These are phyloP conservation scores for Clarias batrachus DNA, from an alignment of 2,113 vertebrate genomes.

Conservation along the genomic window DNA sequence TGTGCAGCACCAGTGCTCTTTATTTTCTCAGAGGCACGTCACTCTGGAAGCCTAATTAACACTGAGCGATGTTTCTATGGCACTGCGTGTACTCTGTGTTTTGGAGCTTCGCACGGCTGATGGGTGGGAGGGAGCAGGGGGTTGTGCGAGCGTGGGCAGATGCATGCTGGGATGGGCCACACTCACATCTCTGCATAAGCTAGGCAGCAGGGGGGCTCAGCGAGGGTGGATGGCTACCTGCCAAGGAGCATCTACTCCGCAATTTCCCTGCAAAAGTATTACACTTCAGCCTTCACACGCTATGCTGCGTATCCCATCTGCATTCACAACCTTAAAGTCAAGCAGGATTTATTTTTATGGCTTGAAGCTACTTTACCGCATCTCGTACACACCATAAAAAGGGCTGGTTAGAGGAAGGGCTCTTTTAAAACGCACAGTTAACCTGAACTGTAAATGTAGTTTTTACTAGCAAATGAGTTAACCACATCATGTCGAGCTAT, in stretches of 20 bases:
- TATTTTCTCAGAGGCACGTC: conserved; percentile 66
- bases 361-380: background rate
- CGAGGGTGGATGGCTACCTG: conserved; percentile 38
- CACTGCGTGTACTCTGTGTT: conserved; percentile 51
- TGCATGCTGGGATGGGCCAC: conserved; percentile 38
- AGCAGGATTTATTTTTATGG: conserved; percentile 14
- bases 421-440: background rate
- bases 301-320: conserved; percentile 5
- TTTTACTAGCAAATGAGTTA: conserved; percentile 1
- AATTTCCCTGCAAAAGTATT: conserved; percentile 24
- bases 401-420: background rate
- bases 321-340: background rate
- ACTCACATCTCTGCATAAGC: conserved; percentile 34
- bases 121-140: conserved; percentile 56
- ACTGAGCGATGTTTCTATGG: conserved; percentile 58
- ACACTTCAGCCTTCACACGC: conserved; percentile 11
- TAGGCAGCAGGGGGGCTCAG: conserved; percentile 28
- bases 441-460: conserved; percentile 1
- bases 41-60: conserved; percentile 70
- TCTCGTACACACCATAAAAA: conserved; percentile 1
- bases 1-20: conserved; percentile 53
- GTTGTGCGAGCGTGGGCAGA: conserved; percentile 31
- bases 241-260: conserved; percentile 15
- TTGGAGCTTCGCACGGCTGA: conserved; percentile 53
- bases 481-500: background rate